Evolutionary conservation across 2,888 invertebrate species (phyloP).

Genomic region (Gortyna flavago): DNA sequence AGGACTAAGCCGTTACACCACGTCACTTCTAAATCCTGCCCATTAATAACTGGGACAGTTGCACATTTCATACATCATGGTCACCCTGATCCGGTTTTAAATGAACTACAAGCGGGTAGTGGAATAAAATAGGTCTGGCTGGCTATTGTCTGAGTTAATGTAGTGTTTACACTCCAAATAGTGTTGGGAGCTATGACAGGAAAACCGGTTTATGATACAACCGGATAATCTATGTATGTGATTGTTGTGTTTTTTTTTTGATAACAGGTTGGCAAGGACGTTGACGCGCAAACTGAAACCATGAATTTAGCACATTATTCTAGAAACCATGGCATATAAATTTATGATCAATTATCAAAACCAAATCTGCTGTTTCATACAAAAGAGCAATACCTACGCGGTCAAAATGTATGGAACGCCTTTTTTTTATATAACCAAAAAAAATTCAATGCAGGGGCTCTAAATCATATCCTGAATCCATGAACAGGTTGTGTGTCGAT

Average conservation of each 20-base stretch:
- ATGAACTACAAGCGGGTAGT: slow-evolving; percentile 68
- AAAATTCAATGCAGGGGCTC: no score
- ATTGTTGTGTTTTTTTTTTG: not conserved
- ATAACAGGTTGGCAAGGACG: not conserved
- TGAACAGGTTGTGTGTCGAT: no score
- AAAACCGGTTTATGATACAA: slow-evolving; percentile 46
- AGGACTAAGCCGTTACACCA: slow-evolving; percentile 46
- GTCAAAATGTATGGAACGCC: no score
- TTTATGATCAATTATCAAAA: not conserved
- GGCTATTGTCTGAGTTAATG: slow-evolving; percentile 72
- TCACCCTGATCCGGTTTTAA: slow-evolving; percentile 66
- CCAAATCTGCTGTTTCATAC: no score
- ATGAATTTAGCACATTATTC: not conserved
- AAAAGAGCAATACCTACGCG: no score
- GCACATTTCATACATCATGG: slow-evolving; percentile 67
- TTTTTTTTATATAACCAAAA: no score
- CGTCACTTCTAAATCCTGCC: slow-evolving; percentile 54
- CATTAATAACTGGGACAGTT: slow-evolving; percentile 61
- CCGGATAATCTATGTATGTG: slow-evolving; percentile 22
- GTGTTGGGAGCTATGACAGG: slow-evolving; percentile 47
- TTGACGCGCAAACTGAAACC: not conserved
- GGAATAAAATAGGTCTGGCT: slow-evolving; percentile 70
- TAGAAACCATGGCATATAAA: not conserved
- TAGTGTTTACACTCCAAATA: slow-evolving; percentile 61
- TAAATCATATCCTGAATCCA: no score